Percentiles rank a stretch among this genome's conserved stretches.
Evolutionary conservation across 2,113 vertebrate species (phyloP).

Genomic region (Dasyprocta punctata): DNA sequence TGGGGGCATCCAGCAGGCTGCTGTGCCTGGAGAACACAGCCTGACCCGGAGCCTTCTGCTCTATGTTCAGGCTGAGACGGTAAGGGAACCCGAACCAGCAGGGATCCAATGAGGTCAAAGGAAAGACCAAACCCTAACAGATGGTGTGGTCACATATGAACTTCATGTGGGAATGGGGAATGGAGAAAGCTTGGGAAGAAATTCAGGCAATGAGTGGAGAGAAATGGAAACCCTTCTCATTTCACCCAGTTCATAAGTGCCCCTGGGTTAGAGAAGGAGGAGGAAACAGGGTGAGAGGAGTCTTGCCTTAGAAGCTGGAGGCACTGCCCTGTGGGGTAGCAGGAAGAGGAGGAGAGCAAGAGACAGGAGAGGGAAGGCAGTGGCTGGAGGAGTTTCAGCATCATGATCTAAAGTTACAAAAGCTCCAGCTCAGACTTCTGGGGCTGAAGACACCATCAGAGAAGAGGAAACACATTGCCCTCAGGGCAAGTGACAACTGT

Average conservation of each 20-base stretch:
- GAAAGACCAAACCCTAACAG: not conserved
- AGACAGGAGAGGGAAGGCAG: not conserved
- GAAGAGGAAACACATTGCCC: not conserved
- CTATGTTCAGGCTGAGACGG: not conserved
- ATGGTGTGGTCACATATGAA: no score
- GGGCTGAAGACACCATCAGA: not conserved
- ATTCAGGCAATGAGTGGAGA: not conserved
- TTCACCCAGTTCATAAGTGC: not conserved
- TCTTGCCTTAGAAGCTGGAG: not conserved
- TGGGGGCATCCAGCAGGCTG: accelerated
- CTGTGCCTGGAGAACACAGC: not conserved
- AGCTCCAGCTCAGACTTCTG: not conserved
- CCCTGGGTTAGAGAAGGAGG: accelerated
- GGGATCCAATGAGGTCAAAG: not conserved
- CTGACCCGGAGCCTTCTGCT: not conserved
- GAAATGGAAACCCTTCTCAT: not conserved
- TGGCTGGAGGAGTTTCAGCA: not conserved
- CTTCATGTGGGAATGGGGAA: not conserved
- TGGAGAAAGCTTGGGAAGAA: not conserved
- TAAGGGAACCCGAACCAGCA: not conserved
- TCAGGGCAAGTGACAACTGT: not conserved
- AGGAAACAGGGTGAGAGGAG: not conserved
- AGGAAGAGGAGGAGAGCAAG: not conserved
- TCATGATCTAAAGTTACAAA: not conserved
- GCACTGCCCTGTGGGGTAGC: no score